These are phyloP conservation scores for Lepidurus arcticus DNA, from an alignment of 1,140 invertebrate genomes.

Conservation along the genomic window DNA sequence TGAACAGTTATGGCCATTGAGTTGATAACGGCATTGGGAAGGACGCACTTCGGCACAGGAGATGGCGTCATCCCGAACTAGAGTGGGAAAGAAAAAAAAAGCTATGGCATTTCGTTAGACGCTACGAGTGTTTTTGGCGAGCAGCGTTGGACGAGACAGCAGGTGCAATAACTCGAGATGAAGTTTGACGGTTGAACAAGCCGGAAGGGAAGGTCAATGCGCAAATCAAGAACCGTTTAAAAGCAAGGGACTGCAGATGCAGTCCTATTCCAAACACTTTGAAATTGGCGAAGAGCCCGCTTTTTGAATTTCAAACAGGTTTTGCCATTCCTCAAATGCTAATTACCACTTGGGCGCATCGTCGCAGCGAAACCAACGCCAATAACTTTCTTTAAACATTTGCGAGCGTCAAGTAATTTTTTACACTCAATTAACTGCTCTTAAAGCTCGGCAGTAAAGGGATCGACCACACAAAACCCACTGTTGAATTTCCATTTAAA, in stretches of 20 bases:
- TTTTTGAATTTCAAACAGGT: constrained; percentile 6
- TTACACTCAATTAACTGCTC: too few relatives aligned
- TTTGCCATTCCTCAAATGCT: constrained; percentile 4
- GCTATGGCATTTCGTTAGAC: constrained; percentile 5
- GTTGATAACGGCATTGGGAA: not conserved
- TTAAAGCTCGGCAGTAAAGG: too few relatives aligned
- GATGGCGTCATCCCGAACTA: not conserved
- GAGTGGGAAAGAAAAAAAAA: constrained; percentile 11
- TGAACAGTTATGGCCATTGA: constrained; percentile 8
- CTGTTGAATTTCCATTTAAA: too few relatives aligned
- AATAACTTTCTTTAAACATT: too few relatives aligned
- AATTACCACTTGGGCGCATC: not conserved
- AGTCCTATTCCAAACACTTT: not conserved
- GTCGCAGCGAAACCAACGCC: not conserved
- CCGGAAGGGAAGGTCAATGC: constrained; percentile 8
- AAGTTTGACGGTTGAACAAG: constrained; percentile 22
- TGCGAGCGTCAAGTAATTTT: too few relatives aligned
- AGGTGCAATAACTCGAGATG: constrained; percentile 14
- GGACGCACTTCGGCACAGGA: not conserved
- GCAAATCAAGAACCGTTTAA: constrained; percentile 14
- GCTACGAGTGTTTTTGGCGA: not conserved
- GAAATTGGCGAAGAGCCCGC: not conserved
- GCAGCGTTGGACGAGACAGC: not conserved
- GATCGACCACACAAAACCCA: too few relatives aligned
- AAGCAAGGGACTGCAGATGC: not conserved